A percentile compares a stretch with the other conserved stretches of the same genome.
Conservation (phyloP, 2,888 invertebrate species). For the Pheosia tremula region DNA sequence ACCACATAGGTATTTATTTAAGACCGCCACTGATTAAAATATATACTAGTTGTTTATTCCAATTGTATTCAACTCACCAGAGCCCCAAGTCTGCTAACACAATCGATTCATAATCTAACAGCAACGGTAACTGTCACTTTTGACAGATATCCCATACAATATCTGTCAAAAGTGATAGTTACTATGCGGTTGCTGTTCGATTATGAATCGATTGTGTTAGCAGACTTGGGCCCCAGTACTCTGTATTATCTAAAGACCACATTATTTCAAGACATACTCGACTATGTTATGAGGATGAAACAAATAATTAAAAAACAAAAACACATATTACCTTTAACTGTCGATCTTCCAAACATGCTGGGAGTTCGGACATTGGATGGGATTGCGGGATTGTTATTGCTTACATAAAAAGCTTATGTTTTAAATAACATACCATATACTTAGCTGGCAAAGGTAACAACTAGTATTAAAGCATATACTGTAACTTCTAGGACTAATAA, state of each 20-base stretch:
- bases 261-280: conserved; percentile 20
- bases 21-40: too few species aligned
- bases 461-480: conserved; percentile 59
- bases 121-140: too few species aligned
- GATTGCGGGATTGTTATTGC: conserved; percentile 50
- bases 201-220: too few species aligned
- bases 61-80: too few species aligned
- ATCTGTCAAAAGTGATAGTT: too few species aligned
- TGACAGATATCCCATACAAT: too few species aligned
- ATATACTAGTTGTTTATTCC: too few species aligned
- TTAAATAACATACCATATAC: conserved; percentile 34
- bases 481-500: conserved; percentile 13
- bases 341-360: conserved; percentile 78
- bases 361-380: conserved; percentile 59
- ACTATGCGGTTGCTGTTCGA: too few species aligned
- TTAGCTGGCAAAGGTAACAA: conserved; percentile 53
- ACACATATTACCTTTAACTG: conserved; percentile 72
- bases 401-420: conserved; percentile 41
- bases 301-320: conserved; percentile 57
- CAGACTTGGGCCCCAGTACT: too few species aligned
- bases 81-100: too few species aligned
- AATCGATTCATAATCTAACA: too few species aligned
- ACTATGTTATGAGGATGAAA: conserved; percentile 34
- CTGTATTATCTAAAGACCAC: conserved; percentile 11
- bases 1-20: too few species aligned